A percentile compares a stretch with the other conserved stretches of the same genome.
These are phyloP conservation scores for human DNA, from an alignment of 2,113 vertebrate genomes.

Conservation along the genomic window DNA sequence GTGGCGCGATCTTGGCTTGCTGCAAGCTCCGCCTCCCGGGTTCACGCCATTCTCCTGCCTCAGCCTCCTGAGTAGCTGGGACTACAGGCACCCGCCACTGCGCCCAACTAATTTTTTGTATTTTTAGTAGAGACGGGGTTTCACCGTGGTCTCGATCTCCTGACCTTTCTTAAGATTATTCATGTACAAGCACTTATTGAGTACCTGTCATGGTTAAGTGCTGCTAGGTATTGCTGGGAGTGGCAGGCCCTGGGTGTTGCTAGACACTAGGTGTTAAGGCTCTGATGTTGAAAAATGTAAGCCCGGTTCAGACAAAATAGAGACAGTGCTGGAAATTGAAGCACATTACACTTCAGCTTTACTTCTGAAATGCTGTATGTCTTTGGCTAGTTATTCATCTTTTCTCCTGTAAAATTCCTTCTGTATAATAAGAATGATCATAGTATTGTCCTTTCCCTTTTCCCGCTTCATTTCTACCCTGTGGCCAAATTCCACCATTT, in stretches of 20 bases:
- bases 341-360: not conserved
- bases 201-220: not conserved
- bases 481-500: not conserved
- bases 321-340: not conserved
- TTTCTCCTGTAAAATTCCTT: not conserved
- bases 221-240: not conserved
- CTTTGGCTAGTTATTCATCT: not conserved
- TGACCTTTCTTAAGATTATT: not conserved
- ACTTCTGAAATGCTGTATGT: constrained; percentile 18
- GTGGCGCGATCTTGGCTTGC: fast-evolving
- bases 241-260: not conserved
- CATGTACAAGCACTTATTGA: not conserved
- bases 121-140: no score
- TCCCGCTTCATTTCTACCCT: not conserved
- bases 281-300: not conserved
- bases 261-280: not conserved
- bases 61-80: no score
- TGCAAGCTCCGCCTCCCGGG: no score
- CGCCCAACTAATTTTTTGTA: no score
- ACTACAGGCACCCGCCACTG: no score
- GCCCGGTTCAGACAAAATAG: not conserved
- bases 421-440: not conserved
- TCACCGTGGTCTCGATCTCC: no score
- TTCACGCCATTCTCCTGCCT: no score
- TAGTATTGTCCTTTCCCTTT: not conserved